Base-by-base conservation (phyloP, 2,888 invertebrate species). In the Brachypalpus laphriformis region DNA sequence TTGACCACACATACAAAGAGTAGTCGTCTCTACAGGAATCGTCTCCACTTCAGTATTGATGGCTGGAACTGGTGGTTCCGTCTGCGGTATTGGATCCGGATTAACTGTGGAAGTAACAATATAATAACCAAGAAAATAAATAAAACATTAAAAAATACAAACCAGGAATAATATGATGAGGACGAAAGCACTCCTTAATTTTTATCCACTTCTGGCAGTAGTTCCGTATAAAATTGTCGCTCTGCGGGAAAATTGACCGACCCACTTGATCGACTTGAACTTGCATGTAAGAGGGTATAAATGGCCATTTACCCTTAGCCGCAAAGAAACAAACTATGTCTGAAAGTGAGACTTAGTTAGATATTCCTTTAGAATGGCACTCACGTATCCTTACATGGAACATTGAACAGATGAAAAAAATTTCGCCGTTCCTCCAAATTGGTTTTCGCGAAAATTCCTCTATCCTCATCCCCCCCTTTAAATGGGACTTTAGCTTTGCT, bases 231-330 rank as follows among this genome's bases (percentile, higher is more conserved):
- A 88, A 88, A 61, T 89, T 89, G 61, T 92, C 92, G 63, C 89
- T 91, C 34, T 90, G 88, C 18, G 87, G 87, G 47, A 92, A 92
- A 47, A 92, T 88, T 11, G 87, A 89, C n/a, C 88, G 88, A 2
- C 92, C 89, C 0, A 89, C 90, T 56, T 87, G 87, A 82, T 91
- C 89, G 9, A 92, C 92, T 7, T 89, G 90, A 16, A 87, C 54
- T 77, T 91, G 90, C 90, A 92, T 89, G 54, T 90, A 90, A 0
- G 90, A 88, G 11, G 92, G 92, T 59, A 92, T 89, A 81, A 90
- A 91, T 0, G 92, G 92, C 92, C 92, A 92, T 68, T 91, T 91
- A 3, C 92, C 92, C 74, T 90, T 92, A 1, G 92, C 91, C 47
- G 92, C 92, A 87, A 89, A 92, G 76, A 89, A 91, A 68, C 92